These are phyloP conservation scores for Zaprionus taronus DNA, from an alignment of 1,140 invertebrate genomes.

Conservation along the genomic window DNA sequence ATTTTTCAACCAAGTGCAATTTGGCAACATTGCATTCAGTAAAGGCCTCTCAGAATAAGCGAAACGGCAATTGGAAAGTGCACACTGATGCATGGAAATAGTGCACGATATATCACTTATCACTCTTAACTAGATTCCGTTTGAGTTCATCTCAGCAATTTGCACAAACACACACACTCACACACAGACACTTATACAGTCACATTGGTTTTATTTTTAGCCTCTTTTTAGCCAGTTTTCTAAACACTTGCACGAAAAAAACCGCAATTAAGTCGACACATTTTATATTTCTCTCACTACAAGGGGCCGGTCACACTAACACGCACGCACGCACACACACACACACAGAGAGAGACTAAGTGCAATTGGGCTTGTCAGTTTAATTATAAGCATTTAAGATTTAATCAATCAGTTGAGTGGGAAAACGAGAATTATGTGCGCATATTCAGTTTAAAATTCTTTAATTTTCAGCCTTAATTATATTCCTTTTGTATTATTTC, in stretches of 20 bases:
- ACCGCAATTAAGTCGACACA: conserved; percentile 1
- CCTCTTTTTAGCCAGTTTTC: conserved; percentile 11
- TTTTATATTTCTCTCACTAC: not conserved
- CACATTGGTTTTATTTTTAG: conserved; percentile 1
- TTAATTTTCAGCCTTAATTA: conserved; percentile 54
- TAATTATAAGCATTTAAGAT: conserved; percentile 28
- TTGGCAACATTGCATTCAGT: conserved; percentile 30
- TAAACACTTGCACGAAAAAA: not conserved
- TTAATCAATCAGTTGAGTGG: conserved; percentile 37
- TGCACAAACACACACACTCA: not conserved
- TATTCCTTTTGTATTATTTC: conserved; percentile 43
- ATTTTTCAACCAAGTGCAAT: conserved; percentile 11
- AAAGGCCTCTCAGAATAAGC: conserved; percentile 4
- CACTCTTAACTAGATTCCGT: conserved; percentile 3
- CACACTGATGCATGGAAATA: conserved; percentile 37
- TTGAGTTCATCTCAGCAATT: not conserved
- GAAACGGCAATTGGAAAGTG: conserved; percentile 32
- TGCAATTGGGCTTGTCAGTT: not conserved
- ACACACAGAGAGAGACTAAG: not conserved
- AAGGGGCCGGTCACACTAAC: conserved; percentile 14
- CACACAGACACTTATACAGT: not conserved
- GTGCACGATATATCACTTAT: conserved; percentile 18
- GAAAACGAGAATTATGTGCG: conserved; percentile 22
- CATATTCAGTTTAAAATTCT: conserved; percentile 34
- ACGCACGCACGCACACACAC: conserved; percentile 7